Evolutionary conservation across 2,797 vertebrate genomes (phyloP).

Genomic region (Notoglanidium macrostoma): DNA sequence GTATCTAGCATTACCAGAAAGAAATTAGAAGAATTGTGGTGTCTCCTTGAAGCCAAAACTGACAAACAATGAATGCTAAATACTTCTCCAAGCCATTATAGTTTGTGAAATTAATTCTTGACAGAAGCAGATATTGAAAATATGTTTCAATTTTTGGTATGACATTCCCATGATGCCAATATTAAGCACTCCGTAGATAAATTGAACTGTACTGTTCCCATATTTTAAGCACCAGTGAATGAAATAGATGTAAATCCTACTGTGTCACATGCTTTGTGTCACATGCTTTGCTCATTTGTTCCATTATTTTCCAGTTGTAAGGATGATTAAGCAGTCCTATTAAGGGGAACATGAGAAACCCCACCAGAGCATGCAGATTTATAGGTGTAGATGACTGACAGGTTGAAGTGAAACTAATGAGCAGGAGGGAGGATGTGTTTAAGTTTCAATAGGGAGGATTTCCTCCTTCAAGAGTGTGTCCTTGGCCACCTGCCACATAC

Average conservation of each 20-base stretch:
- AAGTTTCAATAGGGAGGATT: constrained; percentile 12
- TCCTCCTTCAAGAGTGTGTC: constrained; percentile 1
- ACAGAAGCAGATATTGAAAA: neutral
- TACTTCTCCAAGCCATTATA: neutral
- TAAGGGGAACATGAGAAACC: neutral
- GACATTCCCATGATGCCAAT: neutral
- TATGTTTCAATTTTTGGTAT: neutral
- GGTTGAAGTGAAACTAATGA: neutral
- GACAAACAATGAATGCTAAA: neutral
- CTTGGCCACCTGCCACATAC: neutral
- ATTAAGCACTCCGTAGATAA: neutral
- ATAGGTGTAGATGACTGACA: neutral
- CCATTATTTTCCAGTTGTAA: neutral
- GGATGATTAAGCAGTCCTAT: neutral
- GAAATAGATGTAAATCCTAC: neutral
- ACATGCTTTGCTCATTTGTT: neutral
- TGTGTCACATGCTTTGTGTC: neutral
- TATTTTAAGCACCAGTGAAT: neutral
- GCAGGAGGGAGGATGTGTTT: neutral
- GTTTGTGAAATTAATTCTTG: neutral
- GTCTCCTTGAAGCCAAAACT: neutral
- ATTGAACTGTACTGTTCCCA: neutral
- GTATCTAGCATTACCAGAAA: neutral
- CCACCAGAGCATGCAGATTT: neutral
- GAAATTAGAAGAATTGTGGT: neutral